Conservation (phyloP, 2,113 vertebrate species). For the Hippocampus barbouri region DNA sequence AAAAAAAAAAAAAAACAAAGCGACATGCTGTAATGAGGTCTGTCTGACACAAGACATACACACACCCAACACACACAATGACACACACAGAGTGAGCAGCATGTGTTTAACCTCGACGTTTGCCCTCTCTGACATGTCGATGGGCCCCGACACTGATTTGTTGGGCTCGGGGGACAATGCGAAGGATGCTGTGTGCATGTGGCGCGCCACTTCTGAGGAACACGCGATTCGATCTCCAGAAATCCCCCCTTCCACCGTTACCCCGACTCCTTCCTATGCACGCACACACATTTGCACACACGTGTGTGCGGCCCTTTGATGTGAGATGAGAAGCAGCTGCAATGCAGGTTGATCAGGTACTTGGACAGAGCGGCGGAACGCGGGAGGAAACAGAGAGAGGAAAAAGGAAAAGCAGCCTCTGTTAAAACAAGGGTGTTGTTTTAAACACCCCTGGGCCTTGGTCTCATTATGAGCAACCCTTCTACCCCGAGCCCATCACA, state of each 20-base stretch:
- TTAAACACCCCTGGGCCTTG: conserved; percentile 43
- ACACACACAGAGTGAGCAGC: conserved; percentile 32
- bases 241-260: conserved; percentile 28
- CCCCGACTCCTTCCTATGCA: conserved; percentile 11
- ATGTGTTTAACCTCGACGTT: conserved; percentile 66
- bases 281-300: conserved; percentile 19
- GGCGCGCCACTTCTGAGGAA: conserved; percentile 25
- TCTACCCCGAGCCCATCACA: conserved; percentile 19
- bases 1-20: conserved; percentile 16
- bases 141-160: conserved; percentile 67
- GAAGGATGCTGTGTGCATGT: conserved; percentile 24
- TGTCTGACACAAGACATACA: conserved; percentile 38
- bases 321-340: conserved; percentile 66
- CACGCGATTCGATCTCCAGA: conserved; percentile 41
- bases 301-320: conserved; percentile 56
- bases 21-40: conserved; percentile 61
- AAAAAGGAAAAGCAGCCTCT: conserved; percentile 23
- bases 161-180: conserved; percentile 54
- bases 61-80: conserved; percentile 30
- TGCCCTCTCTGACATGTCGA: conserved; percentile 64
- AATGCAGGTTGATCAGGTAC: conserved; percentile 68
- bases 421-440: conserved; percentile 47
- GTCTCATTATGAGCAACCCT: conserved; percentile 39
- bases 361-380: conserved; percentile 20
- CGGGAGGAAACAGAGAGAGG: conserved; percentile 15